Evolutionary conservation across 23 tunicate genomes (phyloP), one percentile per base, ranked within the genome.

Genomic region (Aplidium turbinatum): DNA sequence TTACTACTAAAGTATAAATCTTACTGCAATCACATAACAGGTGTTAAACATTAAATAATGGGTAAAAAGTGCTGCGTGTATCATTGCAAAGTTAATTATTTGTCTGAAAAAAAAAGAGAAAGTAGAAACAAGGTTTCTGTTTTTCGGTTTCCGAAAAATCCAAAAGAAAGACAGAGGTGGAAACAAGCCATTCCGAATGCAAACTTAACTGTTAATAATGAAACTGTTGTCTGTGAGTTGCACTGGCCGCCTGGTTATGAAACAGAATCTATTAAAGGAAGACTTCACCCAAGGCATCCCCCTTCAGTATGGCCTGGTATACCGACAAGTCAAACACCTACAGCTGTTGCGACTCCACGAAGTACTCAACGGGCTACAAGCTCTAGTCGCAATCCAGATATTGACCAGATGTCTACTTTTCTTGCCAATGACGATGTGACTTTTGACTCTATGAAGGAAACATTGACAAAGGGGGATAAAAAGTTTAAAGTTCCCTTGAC

Each of bases 211-310:
- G 20, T 60, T 60, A 60, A 28, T 16, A 30, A 60, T 4, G 31
- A 60, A 11, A 27, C 68, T 60, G 68, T 60, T 6, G 20, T 60
- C 31, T 60, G 35, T 30, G 68, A 28, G 20, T 60, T 60, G 68
- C 68, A 60, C 20, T 60, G 68, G 68, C 68, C 68, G 5, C 7
- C 30, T 29, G 31, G 31, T 60, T 60, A 29, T 60, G 68, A 27
- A 31, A 60, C 68, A n/a, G n/a, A n/a, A n/a, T n/a, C n/a, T 30
- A 20, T 60, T 4, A 60, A 60, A 60, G 68, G 13, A 30, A 35
- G 9, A 4, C 16, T 42, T 9, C 48, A 13, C 9, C 48, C 48
- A 42, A 42, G 13, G 48, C 48, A 42, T 42, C 48, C 48, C 13
- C 48, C 48, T 9, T 42, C 48, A 42, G 48, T 42, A 9, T 42